Conservation (phyloP, 2,113 vertebrate species). For the Physeter macrocephalus region DNA sequence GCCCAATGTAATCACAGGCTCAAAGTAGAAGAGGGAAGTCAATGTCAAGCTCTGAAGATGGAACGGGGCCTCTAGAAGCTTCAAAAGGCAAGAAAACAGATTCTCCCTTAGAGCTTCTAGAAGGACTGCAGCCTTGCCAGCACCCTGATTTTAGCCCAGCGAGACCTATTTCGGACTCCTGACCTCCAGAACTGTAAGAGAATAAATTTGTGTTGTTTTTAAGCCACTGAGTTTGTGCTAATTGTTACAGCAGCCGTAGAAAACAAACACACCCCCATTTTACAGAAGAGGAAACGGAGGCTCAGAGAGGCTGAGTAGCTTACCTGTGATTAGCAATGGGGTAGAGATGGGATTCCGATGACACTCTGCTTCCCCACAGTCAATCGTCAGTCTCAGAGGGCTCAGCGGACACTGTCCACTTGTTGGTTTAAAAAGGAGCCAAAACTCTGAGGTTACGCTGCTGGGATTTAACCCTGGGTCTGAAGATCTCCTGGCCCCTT, state of each 20-base stretch:
- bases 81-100: not conserved
- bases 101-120: not conserved
- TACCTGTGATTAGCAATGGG: not conserved
- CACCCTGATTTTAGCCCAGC: too few species aligned
- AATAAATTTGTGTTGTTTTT: not conserved
- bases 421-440: not conserved
- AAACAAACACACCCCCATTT: not conserved
- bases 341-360: not conserved
- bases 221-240: not conserved
- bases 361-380: fast-evolving
- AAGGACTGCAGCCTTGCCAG: not conserved
- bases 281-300: not conserved
- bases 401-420: fast-evolving
- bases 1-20: not conserved
- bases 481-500: not conserved
- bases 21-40: not conserved
- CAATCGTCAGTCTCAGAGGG: not conserved
- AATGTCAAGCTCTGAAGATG: not conserved
- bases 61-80: not conserved
- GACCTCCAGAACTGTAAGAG: not conserved
- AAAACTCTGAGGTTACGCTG: fast-evolving
- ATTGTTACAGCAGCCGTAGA: not conserved
- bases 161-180: not conserved
- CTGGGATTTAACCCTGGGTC: not conserved
- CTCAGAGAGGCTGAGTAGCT: not conserved